Percentiles rank a stretch among this genome's conserved stretches.
Conservation (phyloP, 2,888 invertebrate genomes). For the Pantelozetes paolii region DNA sequence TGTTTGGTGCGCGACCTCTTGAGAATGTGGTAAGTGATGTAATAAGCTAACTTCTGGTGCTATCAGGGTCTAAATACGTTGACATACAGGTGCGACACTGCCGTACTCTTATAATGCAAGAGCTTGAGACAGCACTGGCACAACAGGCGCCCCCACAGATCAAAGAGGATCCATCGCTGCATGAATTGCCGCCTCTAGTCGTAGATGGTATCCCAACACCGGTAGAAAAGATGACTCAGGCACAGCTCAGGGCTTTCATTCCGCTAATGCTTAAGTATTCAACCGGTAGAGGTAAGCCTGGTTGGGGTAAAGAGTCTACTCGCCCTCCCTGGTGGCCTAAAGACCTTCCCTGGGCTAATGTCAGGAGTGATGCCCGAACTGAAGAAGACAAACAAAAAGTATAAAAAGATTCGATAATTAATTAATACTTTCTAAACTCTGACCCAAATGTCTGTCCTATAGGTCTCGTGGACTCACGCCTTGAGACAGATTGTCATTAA, state of each 20-base stretch:
- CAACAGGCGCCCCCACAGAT: slow-evolving; percentile 83
- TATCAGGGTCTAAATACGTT: slow-evolving; percentile 8
- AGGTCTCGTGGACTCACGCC: slow-evolving; percentile 98
- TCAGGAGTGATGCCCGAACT: slow-evolving; percentile 89
- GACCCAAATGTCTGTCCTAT: neutral
- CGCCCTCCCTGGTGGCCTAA: slow-evolving; percentile 97
- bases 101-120: slow-evolving; percentile 86
- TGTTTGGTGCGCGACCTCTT: slow-evolving; percentile 89
- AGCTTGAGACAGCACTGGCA: slow-evolving; percentile 83
- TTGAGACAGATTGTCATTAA: slow-evolving; percentile 92
- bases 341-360: slow-evolving; percentile 97
- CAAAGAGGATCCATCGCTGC: slow-evolving; percentile 84
- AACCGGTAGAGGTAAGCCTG: slow-evolving; percentile 90
- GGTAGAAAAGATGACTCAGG: slow-evolving; percentile 98
- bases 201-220: slow-evolving; percentile 97
- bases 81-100: slow-evolving; percentile 66
- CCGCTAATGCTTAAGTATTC: slow-evolving; percentile 97
- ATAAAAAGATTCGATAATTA: too few species aligned
- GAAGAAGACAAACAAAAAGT: slow-evolving; percentile 97
- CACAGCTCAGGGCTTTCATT: slow-evolving; percentile 91
- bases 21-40: slow-evolving; percentile 72
- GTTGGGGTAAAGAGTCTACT: slow-evolving; percentile 94
- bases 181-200: slow-evolving; percentile 90
- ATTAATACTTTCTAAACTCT: too few species aligned
- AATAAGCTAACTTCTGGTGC: neutral